phyloP scores from a whole-genome alignment of 1,140 invertebrate genomes.

The Leptinotarsa lineolata region DNA sequence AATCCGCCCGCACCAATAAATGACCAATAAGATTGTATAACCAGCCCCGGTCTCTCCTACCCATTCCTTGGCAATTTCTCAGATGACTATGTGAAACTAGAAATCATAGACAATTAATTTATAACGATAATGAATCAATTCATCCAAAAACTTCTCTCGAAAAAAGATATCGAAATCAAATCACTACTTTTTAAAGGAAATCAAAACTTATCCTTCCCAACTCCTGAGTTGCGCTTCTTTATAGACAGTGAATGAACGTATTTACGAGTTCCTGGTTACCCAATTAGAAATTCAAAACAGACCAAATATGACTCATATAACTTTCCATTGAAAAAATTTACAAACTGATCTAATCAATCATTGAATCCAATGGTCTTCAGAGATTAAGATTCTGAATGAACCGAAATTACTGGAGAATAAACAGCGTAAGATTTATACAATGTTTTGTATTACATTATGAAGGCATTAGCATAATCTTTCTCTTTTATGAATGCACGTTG shows the following conservation, averaged over 20 bases:
- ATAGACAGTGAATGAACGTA: neutral
- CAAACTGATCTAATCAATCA: slow-evolving; percentile 1
- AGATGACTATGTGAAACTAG: too few species aligned
- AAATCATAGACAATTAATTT: too few species aligned
- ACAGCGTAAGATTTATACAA: neutral
- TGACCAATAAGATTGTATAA: too few species aligned
- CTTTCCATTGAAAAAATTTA: neutral
- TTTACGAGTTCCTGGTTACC: neutral
- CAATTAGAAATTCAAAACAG: neutral
- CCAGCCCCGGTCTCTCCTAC: too few species aligned
- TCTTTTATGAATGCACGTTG: neutral
- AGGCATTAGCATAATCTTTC: neutral
- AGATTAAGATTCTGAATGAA: neutral
- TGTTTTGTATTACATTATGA: neutral
- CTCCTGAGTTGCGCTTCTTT: too few species aligned
- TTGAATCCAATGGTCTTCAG: neutral
- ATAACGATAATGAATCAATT: too few species aligned
- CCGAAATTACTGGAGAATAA: neutral
- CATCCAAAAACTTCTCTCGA: too few species aligned
- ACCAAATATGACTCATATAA: neutral
- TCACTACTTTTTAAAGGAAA: too few species aligned
- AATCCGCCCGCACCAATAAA: too few species aligned
- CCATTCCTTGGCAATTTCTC: too few species aligned
- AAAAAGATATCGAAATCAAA: too few species aligned
- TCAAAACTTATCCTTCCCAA: too few species aligned